Conservation (phyloP, 2,888 invertebrate species). For the Lapara coniferarum region DNA sequence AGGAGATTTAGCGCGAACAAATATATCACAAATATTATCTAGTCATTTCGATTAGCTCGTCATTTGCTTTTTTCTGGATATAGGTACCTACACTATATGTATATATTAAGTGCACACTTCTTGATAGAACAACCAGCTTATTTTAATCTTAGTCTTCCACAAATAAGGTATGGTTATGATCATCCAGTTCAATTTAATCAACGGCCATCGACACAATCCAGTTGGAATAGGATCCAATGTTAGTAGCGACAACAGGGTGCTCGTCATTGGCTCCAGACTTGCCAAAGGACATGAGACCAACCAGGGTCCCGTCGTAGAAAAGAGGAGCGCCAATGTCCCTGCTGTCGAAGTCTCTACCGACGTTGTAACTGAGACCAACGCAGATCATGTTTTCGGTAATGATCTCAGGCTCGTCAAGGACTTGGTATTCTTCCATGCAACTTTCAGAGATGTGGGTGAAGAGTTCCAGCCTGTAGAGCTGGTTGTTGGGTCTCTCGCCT, state of each 20-base stretch:
- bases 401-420: not conserved
- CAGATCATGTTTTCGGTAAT: slow-evolving; percentile 55
- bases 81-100: too few relatives aligned
- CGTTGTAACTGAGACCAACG: slow-evolving; percentile 46
- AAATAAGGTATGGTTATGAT: too few relatives aligned
- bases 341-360: slow-evolving; percentile 45
- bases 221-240: slow-evolving; percentile 54
- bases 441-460: slow-evolving; percentile 30
- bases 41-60: too few relatives aligned
- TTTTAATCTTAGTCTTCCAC: too few relatives aligned
- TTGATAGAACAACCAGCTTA: too few relatives aligned
- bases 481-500: slow-evolving; percentile 28
- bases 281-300: slow-evolving; percentile 77
- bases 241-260: slow-evolving; percentile 75
- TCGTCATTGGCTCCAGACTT: slow-evolving; percentile 63
- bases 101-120: too few relatives aligned
- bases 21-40: too few relatives aligned
- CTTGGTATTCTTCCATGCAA: slow-evolving; percentile 36
- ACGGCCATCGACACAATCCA: slow-evolving; percentile 51
- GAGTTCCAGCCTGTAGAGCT: slow-evolving; percentile 32
- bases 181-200: not conserved
- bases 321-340: slow-evolving; percentile 70
- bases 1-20: too few relatives aligned
- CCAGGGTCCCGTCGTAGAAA: slow-evolving; percentile 56
- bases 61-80: too few relatives aligned